Base-by-base conservation (phyloP, 2,113 vertebrate species). In the Salvelinus namaycush region DNA sequence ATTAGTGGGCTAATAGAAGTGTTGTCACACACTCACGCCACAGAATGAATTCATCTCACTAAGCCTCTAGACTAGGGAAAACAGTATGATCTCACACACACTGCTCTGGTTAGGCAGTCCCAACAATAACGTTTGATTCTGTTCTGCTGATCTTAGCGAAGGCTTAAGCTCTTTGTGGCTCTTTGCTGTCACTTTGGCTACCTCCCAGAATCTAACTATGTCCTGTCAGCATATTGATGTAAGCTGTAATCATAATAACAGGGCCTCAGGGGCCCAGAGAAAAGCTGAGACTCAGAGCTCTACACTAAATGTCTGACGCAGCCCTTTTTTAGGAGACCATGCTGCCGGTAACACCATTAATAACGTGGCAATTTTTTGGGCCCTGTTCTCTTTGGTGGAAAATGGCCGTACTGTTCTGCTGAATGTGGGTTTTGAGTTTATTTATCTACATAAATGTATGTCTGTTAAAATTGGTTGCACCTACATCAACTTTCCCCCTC, bases 141-240 rank as follows among this genome's bases (percentile, higher is more conserved):
- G 27, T 77, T 86, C 80, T 84, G 83, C 85, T 86, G 87, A 89
- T 76, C 54, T 0, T 13, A 76, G 67, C 75, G 68, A 76, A 89
- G 76, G 24, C 65, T 22, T 68, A 83, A 75, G 77, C 67, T 83
- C 81, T 85, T 69, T 76, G 74, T 79, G 77, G 71, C 62, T 76
- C 66, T 34, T 65, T 80, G 79, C 84, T 79, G 76, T 80, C 72
- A 18, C 79, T 76, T 76, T 81, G 81, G 81, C 83, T 74, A 76
- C 24, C 70, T 76, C 24, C 77, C 85, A 87, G 73, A 81, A 83
- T 79, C 81, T 77, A 54, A 80, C 75, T 79, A 31, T 73, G 84
- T 70, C 66, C 74, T 77, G 83, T 90, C 87, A 90, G 84, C 84
- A 88, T 80, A 88, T 90, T 90, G 86, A 84, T 81, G 81, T 84